Evolutionary conservation across 2,888 invertebrate species (phyloP), one percentile per base, ranked within the genome.

Genomic region (Oxystoma pomonae): DNA sequence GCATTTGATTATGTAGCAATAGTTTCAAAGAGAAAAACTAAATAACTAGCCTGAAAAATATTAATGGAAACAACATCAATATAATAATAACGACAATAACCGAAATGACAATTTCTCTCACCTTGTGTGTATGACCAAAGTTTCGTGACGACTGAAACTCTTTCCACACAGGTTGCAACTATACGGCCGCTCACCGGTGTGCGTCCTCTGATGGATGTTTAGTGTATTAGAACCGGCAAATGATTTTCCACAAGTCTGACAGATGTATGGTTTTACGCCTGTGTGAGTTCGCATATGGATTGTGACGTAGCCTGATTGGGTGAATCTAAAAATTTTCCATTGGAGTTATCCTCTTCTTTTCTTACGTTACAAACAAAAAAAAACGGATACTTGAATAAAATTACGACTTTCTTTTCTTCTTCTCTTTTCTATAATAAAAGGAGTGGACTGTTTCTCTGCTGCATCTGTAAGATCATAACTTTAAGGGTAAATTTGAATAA

Each of bases 211-310:
- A 68, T 81, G 81, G 57, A 80, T 78, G 2, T 78, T 77, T 3
- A 81, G 70, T 2, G 81, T 81, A 62, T 80, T 80, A 0, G 80
- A 80, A 22, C 80, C 80, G 1, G 81, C 80, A 68, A 81, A 81
- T 1, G 81, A 78, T 71, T 81, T 81, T 5, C 80, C 81, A 63
- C 81, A 81, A 2, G 77, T 78, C 53, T 75, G 73, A 67, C 81
- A 81, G 2, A 80, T 75, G 65, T 81, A 81, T 0, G 81, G 81
- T 16, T 78, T 73, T 64, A 77, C 81, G 1, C 81, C 81, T 0
- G 81, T 81, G 60, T 81, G 81, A 0, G 80, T 80, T 53, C 81
- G 71, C 80, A 81, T 80, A 65, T 81, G 81, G 61, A 81, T 80
- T 16, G 78, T 76, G 3, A 81, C 80, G 65, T 81, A 81, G 57